Evolutionary conservation across 2,113 vertebrate genomes (phyloP), one percentile per base, ranked within the genome.

Genomic region (Entosphenus tridentatus): DNA sequence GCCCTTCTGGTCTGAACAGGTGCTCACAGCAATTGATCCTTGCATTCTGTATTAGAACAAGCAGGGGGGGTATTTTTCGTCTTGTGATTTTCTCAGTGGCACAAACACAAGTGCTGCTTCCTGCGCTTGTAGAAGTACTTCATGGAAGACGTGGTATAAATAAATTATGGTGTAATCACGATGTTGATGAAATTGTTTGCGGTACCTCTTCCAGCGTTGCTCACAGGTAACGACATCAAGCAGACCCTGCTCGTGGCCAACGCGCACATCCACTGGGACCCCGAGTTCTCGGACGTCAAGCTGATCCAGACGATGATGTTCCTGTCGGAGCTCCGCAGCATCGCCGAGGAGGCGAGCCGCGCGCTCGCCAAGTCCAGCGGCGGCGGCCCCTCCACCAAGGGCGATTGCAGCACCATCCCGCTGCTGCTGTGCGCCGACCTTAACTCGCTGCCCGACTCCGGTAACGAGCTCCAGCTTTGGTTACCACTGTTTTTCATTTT

Each of bases 231-330:
- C 18, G 62, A 65, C n/a, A 18, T n/a, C 62, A 65, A 84, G 72
- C 87, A 91, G 78, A 81, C 91, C 75, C 80, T 97, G 70, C 82
- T 96, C 16, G 87, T 96, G 74, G 91, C 89, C 73, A 96, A 97
- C 70, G 92, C 93, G 73, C 93, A 97, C 79, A 95, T 97, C 89
- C 93, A 97, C 81, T 97, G 93, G 93, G 93, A 96, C 83, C 93
- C 93, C 0, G 93, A 97, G 73, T 97, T 86, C 80, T 96, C 87
- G 0, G 93, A 96, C 73, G 93, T 97, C 71, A 97, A 97, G 78
- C 80, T 97, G 76, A 86, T 97, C 77, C 93, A 97, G 78, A 97
- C 93, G 11, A 89, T 97, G 88, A 96, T 96, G 92, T 96, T 97
- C 77, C 83, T 96, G 75, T 97, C 93, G 0, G 93, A 96, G 76